Conservation (phyloP, 2,113 vertebrate species). For the Pycnonotus jocosus region DNA sequence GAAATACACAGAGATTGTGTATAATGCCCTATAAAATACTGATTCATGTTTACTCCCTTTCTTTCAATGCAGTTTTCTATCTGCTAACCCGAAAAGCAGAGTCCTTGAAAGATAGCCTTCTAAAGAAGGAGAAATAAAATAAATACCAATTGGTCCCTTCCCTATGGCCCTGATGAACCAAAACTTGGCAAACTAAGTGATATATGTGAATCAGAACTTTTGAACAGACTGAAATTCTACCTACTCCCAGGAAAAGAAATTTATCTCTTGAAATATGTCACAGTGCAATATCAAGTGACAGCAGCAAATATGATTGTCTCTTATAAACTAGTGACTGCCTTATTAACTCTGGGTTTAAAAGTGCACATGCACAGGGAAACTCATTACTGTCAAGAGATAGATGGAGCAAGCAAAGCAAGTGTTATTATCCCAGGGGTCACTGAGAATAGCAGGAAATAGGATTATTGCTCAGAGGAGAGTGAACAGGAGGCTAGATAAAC, state of each 20-base stretch:
- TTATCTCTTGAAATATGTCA: not conserved
- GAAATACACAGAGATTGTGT: not conserved
- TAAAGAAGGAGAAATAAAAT: not conserved
- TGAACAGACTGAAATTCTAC: not conserved
- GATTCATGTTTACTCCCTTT: not conserved
- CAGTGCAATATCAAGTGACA: not conserved
- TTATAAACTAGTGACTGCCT: not conserved
- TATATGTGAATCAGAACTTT: not conserved
- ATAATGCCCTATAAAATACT: not conserved
- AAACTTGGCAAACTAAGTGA: not conserved
- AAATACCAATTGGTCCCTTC: not conserved
- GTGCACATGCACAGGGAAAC: not conserved
- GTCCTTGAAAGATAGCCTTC: not conserved
- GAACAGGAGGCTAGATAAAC: not conserved
- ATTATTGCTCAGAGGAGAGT: not conserved
- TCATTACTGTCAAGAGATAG: not conserved
- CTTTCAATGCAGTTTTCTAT: not conserved
- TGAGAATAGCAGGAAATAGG: not conserved
- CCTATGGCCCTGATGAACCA: not conserved
- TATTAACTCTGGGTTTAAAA: constrained; percentile 9
- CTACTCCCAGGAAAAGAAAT: not conserved
- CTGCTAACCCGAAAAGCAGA: not conserved
- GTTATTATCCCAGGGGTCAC: not conserved
- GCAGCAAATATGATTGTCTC: not conserved
- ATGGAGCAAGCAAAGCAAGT: not conserved